phyloP scores from a whole-genome alignment of 2,888 invertebrate genomes.

The Amblyjoppa proteus region DNA sequence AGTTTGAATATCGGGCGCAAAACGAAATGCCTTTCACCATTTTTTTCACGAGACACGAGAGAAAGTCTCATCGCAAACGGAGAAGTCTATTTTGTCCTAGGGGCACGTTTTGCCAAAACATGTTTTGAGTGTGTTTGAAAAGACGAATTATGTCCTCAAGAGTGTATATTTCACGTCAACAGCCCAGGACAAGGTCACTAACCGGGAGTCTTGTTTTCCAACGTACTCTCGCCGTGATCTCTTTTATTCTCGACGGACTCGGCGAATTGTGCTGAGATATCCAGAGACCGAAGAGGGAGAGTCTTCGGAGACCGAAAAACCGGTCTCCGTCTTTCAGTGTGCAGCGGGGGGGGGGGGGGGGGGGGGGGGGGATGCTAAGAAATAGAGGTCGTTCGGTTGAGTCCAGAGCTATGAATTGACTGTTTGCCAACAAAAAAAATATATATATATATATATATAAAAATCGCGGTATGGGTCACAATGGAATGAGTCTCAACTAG shows the following conservation, averaged over 20 bases:
- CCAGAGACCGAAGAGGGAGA: constrained; percentile 22
- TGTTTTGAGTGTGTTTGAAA: neutral
- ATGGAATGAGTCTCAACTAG: neutral
- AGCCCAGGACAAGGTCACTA: neutral
- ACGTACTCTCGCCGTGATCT: constrained; percentile 9
- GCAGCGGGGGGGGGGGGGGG: too few species aligned
- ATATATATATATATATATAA: neutral
- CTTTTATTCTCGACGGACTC: neutral
- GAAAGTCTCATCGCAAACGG: too few species aligned
- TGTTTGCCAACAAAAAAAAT: neutral
- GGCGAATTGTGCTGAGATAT: constrained; percentile 23
- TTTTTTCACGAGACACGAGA: neutral
- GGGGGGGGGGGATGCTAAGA: too few species aligned
- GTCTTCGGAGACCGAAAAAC: constrained; percentile 48
- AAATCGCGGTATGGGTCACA: neutral
- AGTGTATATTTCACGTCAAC: neutral
- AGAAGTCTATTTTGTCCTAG: too few species aligned
- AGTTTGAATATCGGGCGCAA: neutral
- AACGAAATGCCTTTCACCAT: neutral
- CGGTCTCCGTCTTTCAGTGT: constrained; percentile 33
- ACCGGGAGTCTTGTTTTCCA: neutral
- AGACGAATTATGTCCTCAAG: neutral
- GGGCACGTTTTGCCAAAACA: neutral
- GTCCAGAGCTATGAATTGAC: neutral
- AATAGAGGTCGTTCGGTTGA: too few species aligned